Base-by-base conservation (phyloP, 1,140 invertebrate species). In the Dendroctonus ponderosae region DNA sequence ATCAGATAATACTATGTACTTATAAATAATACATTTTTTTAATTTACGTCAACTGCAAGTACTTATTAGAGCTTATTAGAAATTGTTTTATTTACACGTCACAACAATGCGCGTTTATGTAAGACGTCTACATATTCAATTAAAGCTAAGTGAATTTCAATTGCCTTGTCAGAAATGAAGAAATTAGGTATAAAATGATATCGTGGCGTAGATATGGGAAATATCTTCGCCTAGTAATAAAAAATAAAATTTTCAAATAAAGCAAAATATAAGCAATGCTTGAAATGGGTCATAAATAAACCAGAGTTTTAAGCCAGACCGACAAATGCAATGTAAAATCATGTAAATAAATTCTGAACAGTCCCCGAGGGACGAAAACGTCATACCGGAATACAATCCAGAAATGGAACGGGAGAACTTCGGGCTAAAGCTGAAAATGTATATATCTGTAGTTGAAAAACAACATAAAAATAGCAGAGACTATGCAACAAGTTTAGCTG, bases 401-500 rank as follows among this genome's bases (percentile, higher is more conserved):
- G 46, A 48, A 48, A 48, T 48, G 46, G 14, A 48, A 14, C 46
- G 11, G 46, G 46, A 11, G 14, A 48, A 48, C 5, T 48, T 48
- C 46, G 46, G 46, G 46, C 11, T 48, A 48, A 48, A 48, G 5
- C 46, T 48, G 50, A 12, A 11, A 56, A 41, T 6, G 11, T 39
- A 41, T 56, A 41, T 56, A n/a, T 56, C 8, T 56, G 7, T 41
- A 56, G 53, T 58, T 58, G 39, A 26, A 26, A 58, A 40, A 58
- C 56, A 39, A 39, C 40, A 44, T 39, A 43, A 42, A 58, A 58
- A 58, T 58, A 58, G 56, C 42, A 58, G 14, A 58, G 9, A 44
- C 6, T 38, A 15, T 40, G 58, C 58, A 60, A 60, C 58, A 60
- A 60, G 58, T 60, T 60, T 40, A 15, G 56, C 44, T 38, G 58